These are phyloP conservation scores for Hippocampus abdominalis DNA, from an alignment of 2,113 vertebrate species.

Conservation along the genomic window DNA sequence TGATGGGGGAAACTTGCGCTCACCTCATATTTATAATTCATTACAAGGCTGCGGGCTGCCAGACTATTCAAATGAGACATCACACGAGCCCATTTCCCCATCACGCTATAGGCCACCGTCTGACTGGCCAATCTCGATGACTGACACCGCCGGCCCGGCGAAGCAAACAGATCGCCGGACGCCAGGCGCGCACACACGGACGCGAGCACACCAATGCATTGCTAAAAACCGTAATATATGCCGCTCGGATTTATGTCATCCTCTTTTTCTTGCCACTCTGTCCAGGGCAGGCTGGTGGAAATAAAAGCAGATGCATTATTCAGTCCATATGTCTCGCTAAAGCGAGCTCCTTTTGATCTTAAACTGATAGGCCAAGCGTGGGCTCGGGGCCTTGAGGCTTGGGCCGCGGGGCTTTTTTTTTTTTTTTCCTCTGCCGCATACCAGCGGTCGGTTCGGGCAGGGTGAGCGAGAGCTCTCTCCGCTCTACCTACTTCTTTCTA, in stretches of 20 bases:
- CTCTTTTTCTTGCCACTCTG: slow-evolving; percentile 31
- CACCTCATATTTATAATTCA: slow-evolving; percentile 72
- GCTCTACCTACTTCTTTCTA: slow-evolving; percentile 24
- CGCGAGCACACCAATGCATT: not conserved
- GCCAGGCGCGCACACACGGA: not conserved
- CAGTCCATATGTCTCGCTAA: slow-evolving; percentile 70
- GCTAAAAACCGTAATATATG: slow-evolving; percentile 26
- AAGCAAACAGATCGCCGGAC: slow-evolving; percentile 23
- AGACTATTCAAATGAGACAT: slow-evolving; percentile 72
- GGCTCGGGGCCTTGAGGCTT: slow-evolving; percentile 65
- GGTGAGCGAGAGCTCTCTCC: slow-evolving; percentile 34
- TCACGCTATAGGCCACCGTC: slow-evolving; percentile 43
- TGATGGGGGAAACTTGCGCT: slow-evolving; percentile 43
- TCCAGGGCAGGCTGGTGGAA: slow-evolving; percentile 53
- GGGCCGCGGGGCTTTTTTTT: slow-evolving; percentile 56
- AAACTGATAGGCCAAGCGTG: slow-evolving; percentile 71
- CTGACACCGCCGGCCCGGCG: slow-evolving; percentile 37
- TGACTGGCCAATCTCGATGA: slow-evolving; percentile 46
- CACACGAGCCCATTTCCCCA: slow-evolving; percentile 48
- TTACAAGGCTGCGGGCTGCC: slow-evolving; percentile 63
- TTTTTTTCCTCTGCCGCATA: slow-evolving; percentile 35
- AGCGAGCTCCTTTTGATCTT: slow-evolving; percentile 69
- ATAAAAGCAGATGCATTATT: slow-evolving; percentile 69
- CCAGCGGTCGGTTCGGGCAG: slow-evolving; percentile 45
- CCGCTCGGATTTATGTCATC: slow-evolving; percentile 22